phyloP scores from a whole-genome alignment of 2,797 vertebrate species.

The Danio choprae region DNA sequence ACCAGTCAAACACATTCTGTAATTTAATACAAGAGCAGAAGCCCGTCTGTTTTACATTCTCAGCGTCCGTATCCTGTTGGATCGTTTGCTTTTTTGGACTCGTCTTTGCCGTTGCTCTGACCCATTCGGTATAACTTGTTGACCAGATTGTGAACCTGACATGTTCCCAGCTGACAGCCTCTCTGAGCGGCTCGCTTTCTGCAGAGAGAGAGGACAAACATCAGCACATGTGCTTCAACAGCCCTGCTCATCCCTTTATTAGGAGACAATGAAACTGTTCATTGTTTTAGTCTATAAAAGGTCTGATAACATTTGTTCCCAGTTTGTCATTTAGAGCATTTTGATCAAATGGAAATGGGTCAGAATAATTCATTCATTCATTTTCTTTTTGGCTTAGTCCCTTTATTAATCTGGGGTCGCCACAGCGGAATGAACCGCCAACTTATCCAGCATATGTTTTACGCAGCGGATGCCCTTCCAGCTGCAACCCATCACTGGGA shows the following conservation, averaged over 20 bases:
- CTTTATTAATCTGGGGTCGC: too few species aligned
- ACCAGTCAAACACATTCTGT: conserved; percentile 67
- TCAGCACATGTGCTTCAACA: neutral
- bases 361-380: too few species aligned
- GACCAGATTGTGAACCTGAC: conserved; percentile 83
- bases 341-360: too few species aligned
- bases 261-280: neutral
- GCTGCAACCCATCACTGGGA: too few species aligned
- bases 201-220: conserved; percentile 47
- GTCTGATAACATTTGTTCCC: too few species aligned
- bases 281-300: too few species aligned
- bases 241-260: neutral
- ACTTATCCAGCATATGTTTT: too few species aligned
- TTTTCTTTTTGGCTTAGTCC: too few species aligned
- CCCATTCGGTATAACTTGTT: conserved; percentile 78
- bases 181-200: conserved; percentile 65
- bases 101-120: conserved; percentile 74
- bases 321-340: too few species aligned
- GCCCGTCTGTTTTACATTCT: neutral
- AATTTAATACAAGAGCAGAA: conserved; percentile 47
- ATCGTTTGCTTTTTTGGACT: conserved; percentile 74
- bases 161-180: conserved; percentile 83
- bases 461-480: too few species aligned
- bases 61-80: conserved; percentile 82
- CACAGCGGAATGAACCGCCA: too few species aligned